Base-by-base conservation (phyloP, 92 coral and sea anemone genomes). In the Meandrina meandrites region DNA sequence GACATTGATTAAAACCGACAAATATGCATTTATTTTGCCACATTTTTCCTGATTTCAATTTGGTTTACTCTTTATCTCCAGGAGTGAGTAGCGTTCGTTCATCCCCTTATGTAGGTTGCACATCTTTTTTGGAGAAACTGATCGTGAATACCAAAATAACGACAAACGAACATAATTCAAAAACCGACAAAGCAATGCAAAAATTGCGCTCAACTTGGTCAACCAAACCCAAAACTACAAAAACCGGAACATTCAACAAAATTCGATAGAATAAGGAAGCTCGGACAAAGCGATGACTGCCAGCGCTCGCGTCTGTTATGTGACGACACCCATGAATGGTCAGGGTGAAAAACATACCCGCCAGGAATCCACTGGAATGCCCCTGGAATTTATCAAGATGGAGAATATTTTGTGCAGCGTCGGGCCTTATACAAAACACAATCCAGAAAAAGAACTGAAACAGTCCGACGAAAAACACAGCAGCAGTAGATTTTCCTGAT, bases 221-320 rank as follows among this genome's bases (percentile, higher is more conserved):
- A 54, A 91, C 78, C 30, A 72, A 70, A 71, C 51, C 69, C 71
- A 88, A 86, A n/a, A 67, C 74, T 14, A 79, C 4, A 16, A 89
- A 11, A 6, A 58, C 87, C 5, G 93, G 91, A 32, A 87, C 70
- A 45, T 15, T 83, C n/a, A 91, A 47, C 53, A 83, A 69, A 6
- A 91, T 37, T 22, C 93, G 93, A 79, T 91, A 91, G 40, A 83
- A 91, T 45, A 91, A 27, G 15, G 93, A 62, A 1, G 91, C 91
- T 15, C 78, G 47, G 22, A 79, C 83, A 56, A 82, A 57, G 1
- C 91, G 75, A 51, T 76, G 78, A 37, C 77, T 87, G 14, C 47
- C 89, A 34, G 79, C 35, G 27, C 79, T 78, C 19, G 91, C 91
- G 64, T 83, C 87, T 71, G 50, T 58, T 58, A 91, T 81, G 79